These are phyloP conservation scores for Eudemis profundana DNA, from an alignment of 2,888 invertebrate species.

Conservation along the genomic window DNA sequence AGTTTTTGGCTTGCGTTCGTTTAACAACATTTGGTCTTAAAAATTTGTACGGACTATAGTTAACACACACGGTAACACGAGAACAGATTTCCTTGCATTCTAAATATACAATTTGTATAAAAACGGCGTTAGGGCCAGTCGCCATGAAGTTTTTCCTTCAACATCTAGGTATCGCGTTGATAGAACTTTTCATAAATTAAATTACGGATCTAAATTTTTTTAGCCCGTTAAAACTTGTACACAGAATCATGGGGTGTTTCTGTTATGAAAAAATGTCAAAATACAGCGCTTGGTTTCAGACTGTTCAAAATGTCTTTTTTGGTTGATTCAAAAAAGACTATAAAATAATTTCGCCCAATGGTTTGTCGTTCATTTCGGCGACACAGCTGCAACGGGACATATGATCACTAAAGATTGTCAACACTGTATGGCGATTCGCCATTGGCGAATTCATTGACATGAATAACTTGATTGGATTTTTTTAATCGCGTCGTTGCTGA, in stretches of 20 bases:
- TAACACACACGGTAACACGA: too few species aligned
- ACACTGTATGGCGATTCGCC: background rate
- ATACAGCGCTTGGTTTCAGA: background rate
- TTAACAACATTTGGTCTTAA: too few species aligned
- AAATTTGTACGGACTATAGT: too few species aligned
- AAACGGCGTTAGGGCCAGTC: background rate
- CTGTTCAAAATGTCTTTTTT: too few species aligned
- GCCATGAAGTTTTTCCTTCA: background rate
- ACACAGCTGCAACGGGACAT: too few species aligned
- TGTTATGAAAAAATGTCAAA: background rate
- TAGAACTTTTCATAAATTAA: constrained; percentile 12
- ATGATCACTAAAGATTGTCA: background rate
- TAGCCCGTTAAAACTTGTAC: constrained; percentile 17
- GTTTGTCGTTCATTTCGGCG: background rate
- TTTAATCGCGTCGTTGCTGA: too few species aligned
- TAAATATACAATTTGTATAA: background rate
- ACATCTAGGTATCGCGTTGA: background rate
- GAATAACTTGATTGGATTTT: too few species aligned
- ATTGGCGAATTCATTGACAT: too few species aligned
- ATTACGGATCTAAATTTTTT: constrained; percentile 27
- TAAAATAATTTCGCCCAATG: constrained; percentile 25
- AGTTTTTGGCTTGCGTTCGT: too few species aligned
- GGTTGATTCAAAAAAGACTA: constrained; percentile 4
- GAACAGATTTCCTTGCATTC: too few species aligned
- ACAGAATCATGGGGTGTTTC: background rate